Evolutionary conservation across 2,888 invertebrate genomes (phyloP).

Genomic region (Augiades crinisus): DNA sequence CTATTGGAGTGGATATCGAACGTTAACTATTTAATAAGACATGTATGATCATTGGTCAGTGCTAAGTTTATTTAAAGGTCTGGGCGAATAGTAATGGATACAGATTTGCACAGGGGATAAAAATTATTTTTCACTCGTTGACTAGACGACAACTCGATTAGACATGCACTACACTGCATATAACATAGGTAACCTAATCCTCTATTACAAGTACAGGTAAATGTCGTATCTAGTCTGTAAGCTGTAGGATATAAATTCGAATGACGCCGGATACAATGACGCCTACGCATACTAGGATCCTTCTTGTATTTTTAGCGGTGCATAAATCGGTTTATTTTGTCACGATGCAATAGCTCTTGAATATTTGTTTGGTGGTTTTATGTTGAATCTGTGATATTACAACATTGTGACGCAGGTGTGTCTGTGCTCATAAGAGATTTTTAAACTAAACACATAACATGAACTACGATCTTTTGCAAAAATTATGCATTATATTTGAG

Average conservation of each 20-base stretch:
- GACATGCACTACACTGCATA: constrained; percentile 32
- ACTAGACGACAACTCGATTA: constrained; percentile 23
- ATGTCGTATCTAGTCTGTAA: background rate
- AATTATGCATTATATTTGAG: no score
- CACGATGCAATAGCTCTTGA: constrained; percentile 10
- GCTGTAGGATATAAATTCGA: constrained; percentile 23
- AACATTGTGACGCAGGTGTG: background rate
- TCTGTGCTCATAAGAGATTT: no score
- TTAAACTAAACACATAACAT: no score
- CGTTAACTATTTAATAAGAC: no score
- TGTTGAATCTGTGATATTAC: constrained; percentile 5
- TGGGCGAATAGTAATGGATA: no score
- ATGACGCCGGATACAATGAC: constrained; percentile 22
- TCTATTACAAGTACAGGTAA: background rate
- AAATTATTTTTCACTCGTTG: background rate
- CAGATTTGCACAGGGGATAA: no score
- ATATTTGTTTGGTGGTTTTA: constrained; percentile 11
- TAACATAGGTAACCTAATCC: constrained; percentile 39
- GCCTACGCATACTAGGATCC: constrained; percentile 36
- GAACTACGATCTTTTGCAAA: no score
- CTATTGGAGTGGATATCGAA: no score
- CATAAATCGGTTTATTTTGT: constrained; percentile 39
- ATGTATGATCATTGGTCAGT: no score
- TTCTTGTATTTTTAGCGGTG: constrained; percentile 39
- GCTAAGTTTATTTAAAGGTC: no score